phyloP scores from a whole-genome alignment of 2,888 invertebrate species.

The Hedychridium roseum region DNA sequence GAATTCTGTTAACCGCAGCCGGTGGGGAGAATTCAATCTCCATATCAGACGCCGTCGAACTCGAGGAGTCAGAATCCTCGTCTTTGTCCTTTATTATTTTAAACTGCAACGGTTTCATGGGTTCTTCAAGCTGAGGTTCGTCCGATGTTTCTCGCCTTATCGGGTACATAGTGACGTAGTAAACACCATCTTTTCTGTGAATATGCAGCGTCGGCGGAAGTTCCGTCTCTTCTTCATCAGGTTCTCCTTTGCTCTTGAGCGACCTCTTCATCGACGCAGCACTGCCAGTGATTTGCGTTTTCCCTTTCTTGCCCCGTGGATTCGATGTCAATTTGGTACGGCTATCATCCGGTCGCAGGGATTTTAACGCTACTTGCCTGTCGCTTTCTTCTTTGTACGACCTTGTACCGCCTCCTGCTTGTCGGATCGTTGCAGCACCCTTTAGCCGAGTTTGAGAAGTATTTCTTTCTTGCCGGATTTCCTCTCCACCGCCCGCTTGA shows the following conservation, averaged over 20 bases:
- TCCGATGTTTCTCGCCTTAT: conserved; percentile 48
- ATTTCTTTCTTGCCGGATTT: too few species aligned
- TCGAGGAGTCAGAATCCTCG: conserved; percentile 45
- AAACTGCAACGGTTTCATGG: conserved; percentile 58
- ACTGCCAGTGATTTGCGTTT: background rate
- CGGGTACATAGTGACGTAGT: conserved; percentile 62
- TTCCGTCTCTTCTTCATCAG: conserved; percentile 25
- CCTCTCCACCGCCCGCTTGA: too few species aligned
- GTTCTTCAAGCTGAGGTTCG: conserved; percentile 43
- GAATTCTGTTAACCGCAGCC: conserved; percentile 52
- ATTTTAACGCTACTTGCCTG: background rate
- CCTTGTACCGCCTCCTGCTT: too few species aligned
- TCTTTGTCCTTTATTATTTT: conserved; percentile 55
- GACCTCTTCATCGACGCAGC: background rate
- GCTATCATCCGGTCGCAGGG: background rate
- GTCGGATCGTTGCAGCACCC: too few species aligned
- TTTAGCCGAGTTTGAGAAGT: too few species aligned
- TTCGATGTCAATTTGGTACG: conserved; percentile 19
- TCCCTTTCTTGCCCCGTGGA: conserved; percentile 19
- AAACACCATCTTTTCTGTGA: conserved; percentile 56
- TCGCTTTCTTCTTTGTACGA: too few species aligned
- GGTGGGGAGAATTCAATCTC: conserved; percentile 62
- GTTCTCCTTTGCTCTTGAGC: background rate
- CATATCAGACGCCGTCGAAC: conserved; percentile 60
- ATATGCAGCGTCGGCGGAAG: conserved; percentile 58